Percentiles rank a stretch among this genome's conserved stretches.
Evolutionary conservation across 2,888 invertebrate genomes (phyloP).

Genomic region (Axea sp.): DNA sequence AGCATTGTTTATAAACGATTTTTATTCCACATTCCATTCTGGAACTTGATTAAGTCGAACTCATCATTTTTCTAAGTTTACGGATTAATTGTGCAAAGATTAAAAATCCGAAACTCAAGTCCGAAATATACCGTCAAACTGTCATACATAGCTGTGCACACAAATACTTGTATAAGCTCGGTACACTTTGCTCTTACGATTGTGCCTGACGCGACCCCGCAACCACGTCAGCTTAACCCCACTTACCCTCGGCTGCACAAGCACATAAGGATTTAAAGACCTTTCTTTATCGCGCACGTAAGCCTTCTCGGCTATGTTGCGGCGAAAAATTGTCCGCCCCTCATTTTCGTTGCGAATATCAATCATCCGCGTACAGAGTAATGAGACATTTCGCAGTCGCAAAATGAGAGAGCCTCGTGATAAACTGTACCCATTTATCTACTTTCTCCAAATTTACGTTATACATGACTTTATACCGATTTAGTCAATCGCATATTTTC

Average conservation of each 20-base stretch:
- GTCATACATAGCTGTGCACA: constrained; percentile 36
- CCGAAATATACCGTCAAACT: constrained; percentile 42
- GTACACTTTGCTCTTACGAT: constrained; percentile 68
- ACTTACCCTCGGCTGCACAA: constrained; percentile 71
- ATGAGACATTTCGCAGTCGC: constrained; percentile 40
- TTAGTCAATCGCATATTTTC: constrained; percentile 19
- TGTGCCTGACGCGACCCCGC: constrained; percentile 75
- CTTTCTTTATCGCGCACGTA: constrained; percentile 65
- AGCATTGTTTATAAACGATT: constrained; percentile 42
- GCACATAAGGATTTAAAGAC: constrained; percentile 71
- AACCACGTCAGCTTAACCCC: constrained; percentile 76
- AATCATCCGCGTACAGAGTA: constrained; percentile 41
- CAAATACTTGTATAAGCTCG: constrained; percentile 47
- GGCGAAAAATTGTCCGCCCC: constrained; percentile 35
- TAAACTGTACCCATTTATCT: constrained; percentile 46
- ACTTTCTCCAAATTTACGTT: constrained; percentile 17
- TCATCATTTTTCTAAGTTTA: constrained; percentile 26
- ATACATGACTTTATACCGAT: constrained; percentile 4
- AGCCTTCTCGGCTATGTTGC: constrained; percentile 45
- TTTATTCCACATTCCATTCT: constrained; percentile 26
- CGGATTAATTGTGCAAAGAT: constrained; percentile 34
- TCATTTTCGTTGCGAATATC: constrained; percentile 39
- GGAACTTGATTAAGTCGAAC: constrained; percentile 35
- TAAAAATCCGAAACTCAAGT: constrained; percentile 31
- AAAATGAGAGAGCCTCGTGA: constrained; percentile 40